Base-by-base conservation (phyloP, 2,797 vertebrate species). In the Neoniphon sammara region DNA sequence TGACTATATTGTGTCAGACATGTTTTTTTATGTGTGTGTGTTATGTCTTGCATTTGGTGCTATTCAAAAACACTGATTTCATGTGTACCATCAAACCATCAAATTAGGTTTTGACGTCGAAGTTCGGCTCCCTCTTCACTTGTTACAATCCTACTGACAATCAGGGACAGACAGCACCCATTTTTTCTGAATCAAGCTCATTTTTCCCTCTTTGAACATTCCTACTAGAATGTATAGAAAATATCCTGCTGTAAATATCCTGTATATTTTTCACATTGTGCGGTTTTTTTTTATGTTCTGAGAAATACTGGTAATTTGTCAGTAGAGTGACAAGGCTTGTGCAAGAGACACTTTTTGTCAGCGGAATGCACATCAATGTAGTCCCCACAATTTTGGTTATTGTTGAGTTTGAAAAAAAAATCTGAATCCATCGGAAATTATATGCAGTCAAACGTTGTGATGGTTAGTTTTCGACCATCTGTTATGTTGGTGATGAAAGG, bases 201-300 rank as follows among this genome's bases (percentile, higher is more conserved):
- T 66, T 81, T 86, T 94, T 63, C 54, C 93, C n/a, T 94, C 91
- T 93, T 92, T 90, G 90, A 88, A 94, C 96, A 97, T 98, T 98
- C 96, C 96, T 95, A 93, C 90, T 93, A 92, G 94, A 94, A 94
- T 94, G 94, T 92, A 91, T 91, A 92, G 86, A 92, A 88, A 67
- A 91, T 91, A 93, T 76, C 93, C 92, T 95, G 94, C 94, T 97
- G 95, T 96, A 97, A 95, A 97, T 97, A 97, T 90, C 87, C 95
- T 95, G 94, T 95, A 95, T 94, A 96, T 96, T 96, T 96, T 77
- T 73, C 69, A 82, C 70, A 77, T 81, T 78, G 59, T 69, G 67
- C 50, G 31, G 73, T 66, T 75, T 90, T 90, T n/a, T n/a, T 75
- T 90, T 90, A 75, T 75, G 81, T 85, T 90, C 71, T 70, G 78